Percentiles rank a stretch among this genome's conserved stretches.
Conservation (phyloP, 2,113 vertebrate species). For the Antechinus stuartii region DNA sequence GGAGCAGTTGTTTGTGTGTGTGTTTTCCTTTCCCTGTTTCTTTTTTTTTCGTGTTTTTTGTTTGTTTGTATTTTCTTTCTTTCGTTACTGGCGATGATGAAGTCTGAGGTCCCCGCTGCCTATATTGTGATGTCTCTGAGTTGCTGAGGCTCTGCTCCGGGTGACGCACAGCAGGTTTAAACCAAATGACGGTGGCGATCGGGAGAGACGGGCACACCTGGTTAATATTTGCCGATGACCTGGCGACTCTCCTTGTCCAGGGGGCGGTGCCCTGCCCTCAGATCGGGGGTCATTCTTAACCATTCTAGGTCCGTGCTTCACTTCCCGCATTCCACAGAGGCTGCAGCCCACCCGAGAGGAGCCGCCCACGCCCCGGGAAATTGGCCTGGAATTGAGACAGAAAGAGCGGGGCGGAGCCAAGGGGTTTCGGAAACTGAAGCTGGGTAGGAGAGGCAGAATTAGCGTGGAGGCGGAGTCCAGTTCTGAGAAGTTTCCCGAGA, state of each 20-base stretch:
- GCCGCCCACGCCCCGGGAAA: not conserved
- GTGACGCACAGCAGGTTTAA: conserved; percentile 53
- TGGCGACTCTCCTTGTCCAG: not conserved
- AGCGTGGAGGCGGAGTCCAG: not conserved
- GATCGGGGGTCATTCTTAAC: not conserved
- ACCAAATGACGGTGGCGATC: not conserved
- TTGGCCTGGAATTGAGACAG: not conserved
- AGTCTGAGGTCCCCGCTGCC: conserved; percentile 48
- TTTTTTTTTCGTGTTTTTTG: conserved; percentile 13
- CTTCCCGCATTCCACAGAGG: not conserved
- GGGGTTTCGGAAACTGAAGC: not conserved
- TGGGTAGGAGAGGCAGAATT: not conserved
- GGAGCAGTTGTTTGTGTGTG: not conserved
- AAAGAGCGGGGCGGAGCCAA: not conserved
- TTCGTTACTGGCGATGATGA: conserved; percentile 40
- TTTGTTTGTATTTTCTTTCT: conserved; percentile 48
- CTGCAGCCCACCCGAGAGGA: not conserved
- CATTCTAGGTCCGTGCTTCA: not conserved
- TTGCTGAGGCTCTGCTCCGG: not conserved
- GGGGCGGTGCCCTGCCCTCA: no score
- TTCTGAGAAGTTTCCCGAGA: not conserved
- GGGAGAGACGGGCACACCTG: conserved; percentile 76
- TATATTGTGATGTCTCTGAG: conserved; percentile 76
- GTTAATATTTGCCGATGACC: conserved; percentile 78
- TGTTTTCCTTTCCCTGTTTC: not conserved